Conservation (phyloP, 2,113 vertebrate genomes). For the Tachycineta bicolor region DNA sequence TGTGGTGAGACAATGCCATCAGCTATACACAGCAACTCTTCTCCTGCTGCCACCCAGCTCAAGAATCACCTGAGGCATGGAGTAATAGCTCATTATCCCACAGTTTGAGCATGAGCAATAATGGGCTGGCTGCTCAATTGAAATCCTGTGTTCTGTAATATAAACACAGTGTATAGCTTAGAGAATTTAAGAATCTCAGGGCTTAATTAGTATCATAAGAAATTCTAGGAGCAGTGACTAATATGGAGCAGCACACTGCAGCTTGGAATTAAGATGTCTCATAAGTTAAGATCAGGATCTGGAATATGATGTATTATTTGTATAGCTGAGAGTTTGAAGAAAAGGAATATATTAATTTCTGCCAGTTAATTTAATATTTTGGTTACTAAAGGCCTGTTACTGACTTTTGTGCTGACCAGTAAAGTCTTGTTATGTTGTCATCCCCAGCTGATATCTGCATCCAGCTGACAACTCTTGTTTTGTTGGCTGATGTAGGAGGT, state of each 20-base stretch:
- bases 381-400: neutral
- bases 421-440: neutral
- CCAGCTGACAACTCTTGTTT: neutral
- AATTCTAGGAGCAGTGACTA: neutral
- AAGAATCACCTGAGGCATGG: slow-evolving; percentile 4
- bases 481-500: neutral
- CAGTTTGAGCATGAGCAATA: slow-evolving; percentile 7
- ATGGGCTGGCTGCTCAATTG: neutral
- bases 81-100: slow-evolving; percentile 20
- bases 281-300: neutral
- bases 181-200: neutral
- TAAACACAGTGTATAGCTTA: neutral
- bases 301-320: neutral
- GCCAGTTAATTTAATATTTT: neutral
- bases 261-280: neutral
- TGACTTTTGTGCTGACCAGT: neutral
- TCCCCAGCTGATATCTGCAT: neutral
- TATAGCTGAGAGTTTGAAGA: neutral
- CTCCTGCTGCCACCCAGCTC: neutral
- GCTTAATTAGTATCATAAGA: slow-evolving; percentile 5
- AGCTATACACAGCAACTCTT: neutral
- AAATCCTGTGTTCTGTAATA: neutral
- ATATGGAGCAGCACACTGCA: neutral
- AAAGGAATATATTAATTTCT: neutral
- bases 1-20: neutral